These are phyloP conservation scores for Nycticebus coucang DNA, from an alignment of 2,113 vertebrate species.

Conservation along the genomic window DNA sequence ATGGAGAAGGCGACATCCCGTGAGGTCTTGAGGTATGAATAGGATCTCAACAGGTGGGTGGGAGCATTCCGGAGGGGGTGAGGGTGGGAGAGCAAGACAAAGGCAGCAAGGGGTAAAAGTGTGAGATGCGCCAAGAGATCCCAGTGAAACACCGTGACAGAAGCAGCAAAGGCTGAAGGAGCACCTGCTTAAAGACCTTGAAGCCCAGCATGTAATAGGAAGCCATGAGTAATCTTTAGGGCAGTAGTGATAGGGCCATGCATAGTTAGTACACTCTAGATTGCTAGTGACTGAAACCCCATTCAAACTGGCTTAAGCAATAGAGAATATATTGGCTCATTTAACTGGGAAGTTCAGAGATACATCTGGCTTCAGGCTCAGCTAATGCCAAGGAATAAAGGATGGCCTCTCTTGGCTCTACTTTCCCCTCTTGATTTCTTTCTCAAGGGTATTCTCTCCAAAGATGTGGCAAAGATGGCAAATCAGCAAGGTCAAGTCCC, in stretches of 20 bases:
- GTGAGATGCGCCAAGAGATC: neutral
- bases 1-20: neutral
- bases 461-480: neutral
- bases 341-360: neutral
- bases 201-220: neutral
- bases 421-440: slow-evolving; percentile 15
- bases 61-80: neutral
- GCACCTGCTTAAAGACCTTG: neutral
- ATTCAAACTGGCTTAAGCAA: neutral
- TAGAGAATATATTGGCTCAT: neutral
- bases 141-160: neutral
- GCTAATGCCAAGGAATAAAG: neutral
- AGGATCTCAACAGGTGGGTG: neutral
- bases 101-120: neutral
- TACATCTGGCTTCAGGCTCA: neutral
- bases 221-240: neutral
- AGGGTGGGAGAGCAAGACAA: neutral
- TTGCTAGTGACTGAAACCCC: neutral
- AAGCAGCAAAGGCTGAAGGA: neutral
- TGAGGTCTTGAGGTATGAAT: neutral
- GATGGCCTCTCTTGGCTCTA: neutral
- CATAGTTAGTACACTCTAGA: neutral
- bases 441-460: neutral
- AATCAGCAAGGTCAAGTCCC: neutral
- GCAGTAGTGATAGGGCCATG: neutral